phyloP scores from a whole-genome alignment of 2,113 vertebrate species.

The Labrus mixtus region DNA sequence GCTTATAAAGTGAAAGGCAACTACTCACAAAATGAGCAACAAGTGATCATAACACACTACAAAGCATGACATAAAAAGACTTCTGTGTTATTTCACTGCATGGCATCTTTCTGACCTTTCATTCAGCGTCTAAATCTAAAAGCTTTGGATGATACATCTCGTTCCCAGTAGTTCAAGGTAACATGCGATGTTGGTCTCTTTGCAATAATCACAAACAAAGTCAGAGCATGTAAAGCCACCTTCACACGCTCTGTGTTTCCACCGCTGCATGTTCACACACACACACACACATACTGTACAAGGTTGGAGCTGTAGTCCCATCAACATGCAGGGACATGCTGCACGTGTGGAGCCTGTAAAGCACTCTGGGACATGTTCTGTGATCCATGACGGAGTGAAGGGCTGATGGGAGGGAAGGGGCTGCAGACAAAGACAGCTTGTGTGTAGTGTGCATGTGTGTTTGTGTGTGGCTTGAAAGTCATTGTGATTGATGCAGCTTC shows the following conservation, averaged over 20 bases:
- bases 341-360: conserved; percentile 76
- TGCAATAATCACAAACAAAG: conserved; percentile 41
- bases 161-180: conserved; percentile 37
- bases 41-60: not conserved
- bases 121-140: conserved; percentile 17
- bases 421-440: conserved; percentile 52
- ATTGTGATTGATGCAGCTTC: conserved; percentile 36
- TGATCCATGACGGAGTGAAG: conserved; percentile 78
- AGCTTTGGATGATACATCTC: conserved; percentile 15
- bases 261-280: conserved; percentile 26
- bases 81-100: conserved; percentile 3
- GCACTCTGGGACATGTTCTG: conserved; percentile 73
- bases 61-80: not conserved
- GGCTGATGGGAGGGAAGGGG: conserved; percentile 34
- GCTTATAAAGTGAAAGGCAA: too few species aligned
- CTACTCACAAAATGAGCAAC: not conserved
- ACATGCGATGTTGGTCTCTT: conserved; percentile 7
- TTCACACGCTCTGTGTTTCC: conserved; percentile 32
- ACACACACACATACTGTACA: conserved; percentile 34
- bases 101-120: not conserved
- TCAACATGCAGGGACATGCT: conserved; percentile 65
- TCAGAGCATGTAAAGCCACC: conserved; percentile 24
- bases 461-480: conserved; percentile 7
- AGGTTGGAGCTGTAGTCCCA: conserved; percentile 59
- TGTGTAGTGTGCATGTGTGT: conserved; percentile 12